A percentile compares a stretch with the other conserved stretches of the same genome.
Evolutionary conservation across 2,888 invertebrate genomes (phyloP).

Genomic region (Hypena proboscidalis): DNA sequence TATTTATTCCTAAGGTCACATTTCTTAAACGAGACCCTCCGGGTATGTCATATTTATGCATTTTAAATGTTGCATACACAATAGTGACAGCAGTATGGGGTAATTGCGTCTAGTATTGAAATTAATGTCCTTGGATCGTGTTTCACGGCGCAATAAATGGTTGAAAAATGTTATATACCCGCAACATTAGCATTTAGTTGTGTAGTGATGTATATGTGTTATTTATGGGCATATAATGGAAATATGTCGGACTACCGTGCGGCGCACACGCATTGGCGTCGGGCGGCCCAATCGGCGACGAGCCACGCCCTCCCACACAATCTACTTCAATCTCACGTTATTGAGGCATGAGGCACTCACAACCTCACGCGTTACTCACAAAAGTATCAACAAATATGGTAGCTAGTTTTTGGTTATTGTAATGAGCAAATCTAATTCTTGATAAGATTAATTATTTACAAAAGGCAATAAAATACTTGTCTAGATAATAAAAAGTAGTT

Average conservation of each 20-base stretch:
- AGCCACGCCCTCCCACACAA: slow-evolving; percentile 67
- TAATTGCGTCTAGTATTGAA: neutral
- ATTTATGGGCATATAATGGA: slow-evolving; percentile 43
- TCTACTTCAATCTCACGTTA: slow-evolving; percentile 38
- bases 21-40: slow-evolving; percentile 42
- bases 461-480: no score
- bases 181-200: slow-evolving; percentile 21
- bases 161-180: slow-evolving; percentile 8
- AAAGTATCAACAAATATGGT: slow-evolving; percentile 10
- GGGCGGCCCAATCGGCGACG: slow-evolving; percentile 71
- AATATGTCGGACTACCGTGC: slow-evolving; percentile 63
- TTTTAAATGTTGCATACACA: slow-evolving; percentile 23
- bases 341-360: slow-evolving; percentile 20
- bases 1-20: slow-evolving; percentile 61
- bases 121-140: slow-evolving; percentile 4
- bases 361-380: slow-evolving; percentile 11
- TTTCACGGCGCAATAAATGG: slow-evolving; percentile 10
- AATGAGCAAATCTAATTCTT: neutral
- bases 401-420: no score
- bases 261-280: slow-evolving; percentile 81
- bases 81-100: neutral
- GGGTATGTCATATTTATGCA: slow-evolving; percentile 26
- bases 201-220: slow-evolving; percentile 25
- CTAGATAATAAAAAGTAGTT: no score
- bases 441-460: no score